Conservation (phyloP, 2,797 vertebrate species). For the Anableps anableps region DNA sequence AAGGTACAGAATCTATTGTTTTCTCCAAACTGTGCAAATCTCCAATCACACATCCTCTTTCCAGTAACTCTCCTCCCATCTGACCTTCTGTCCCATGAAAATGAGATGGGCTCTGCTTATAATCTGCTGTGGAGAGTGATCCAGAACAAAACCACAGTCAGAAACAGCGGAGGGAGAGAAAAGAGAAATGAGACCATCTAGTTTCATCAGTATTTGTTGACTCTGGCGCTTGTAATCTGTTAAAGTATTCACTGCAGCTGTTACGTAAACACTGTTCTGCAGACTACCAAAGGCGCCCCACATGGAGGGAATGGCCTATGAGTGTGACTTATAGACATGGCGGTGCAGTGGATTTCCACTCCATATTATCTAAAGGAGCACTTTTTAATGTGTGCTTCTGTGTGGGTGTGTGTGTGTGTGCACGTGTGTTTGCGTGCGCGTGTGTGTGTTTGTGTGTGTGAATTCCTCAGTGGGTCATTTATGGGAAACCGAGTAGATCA, state of each 20-base stretch:
- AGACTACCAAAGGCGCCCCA: not conserved
- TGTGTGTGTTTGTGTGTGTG: not conserved
- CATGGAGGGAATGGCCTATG: conserved; percentile 17
- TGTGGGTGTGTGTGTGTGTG: not conserved
- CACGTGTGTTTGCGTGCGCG: not conserved
- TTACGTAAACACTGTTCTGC: conserved; percentile 56
- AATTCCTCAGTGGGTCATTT: conserved; percentile 29
- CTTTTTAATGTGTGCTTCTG: not conserved
- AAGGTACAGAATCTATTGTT: not conserved
- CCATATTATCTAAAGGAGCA: not conserved
- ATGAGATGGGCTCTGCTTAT: not conserved
- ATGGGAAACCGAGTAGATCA: conserved; percentile 20
- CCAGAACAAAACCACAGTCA: conserved; percentile 7
- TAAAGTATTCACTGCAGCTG: conserved; percentile 45
- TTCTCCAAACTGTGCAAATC: not conserved
- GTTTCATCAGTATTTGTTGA: conserved; percentile 13
- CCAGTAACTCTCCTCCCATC: conserved; percentile 7
- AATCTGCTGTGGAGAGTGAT: not conserved
- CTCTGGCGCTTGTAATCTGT: conserved; percentile 5
- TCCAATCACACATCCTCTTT: not conserved
- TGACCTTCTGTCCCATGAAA: not conserved
- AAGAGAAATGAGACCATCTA: not conserved
- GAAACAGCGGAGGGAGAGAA: not conserved
- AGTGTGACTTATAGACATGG: conserved; percentile 1
- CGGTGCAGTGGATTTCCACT: conserved; percentile 7